Evolutionary conservation across 2,113 vertebrate genomes (phyloP).

Genomic region (Symphodus melops): DNA sequence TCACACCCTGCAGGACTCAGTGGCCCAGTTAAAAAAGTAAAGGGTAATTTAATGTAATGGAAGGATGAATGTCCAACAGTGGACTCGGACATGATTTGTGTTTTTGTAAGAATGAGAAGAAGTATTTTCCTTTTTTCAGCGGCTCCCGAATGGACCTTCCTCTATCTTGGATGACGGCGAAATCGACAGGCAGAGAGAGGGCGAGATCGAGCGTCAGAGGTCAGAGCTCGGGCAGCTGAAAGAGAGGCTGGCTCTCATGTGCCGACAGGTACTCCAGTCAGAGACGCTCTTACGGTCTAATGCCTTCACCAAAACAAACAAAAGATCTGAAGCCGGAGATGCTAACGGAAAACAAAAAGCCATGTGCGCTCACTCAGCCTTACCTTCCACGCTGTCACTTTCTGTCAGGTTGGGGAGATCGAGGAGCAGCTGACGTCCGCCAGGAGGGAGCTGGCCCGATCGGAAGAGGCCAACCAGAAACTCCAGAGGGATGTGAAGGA

Average conservation of each 20-base stretch:
- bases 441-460: conserved; percentile 89
- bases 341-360: background rate
- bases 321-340: background rate
- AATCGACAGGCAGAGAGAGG: conserved; percentile 84
- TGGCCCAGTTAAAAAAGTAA: too few species aligned
- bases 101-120: too few species aligned
- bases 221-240: conserved; percentile 90
- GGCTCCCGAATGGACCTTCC: conserved; percentile 88
- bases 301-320: background rate
- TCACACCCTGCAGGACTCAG: too few species aligned
- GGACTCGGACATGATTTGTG: too few species aligned
- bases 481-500: conserved; percentile 93
- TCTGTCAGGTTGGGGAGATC: conserved; percentile 88
- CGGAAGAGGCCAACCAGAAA: conserved; percentile 91
- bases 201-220: conserved; percentile 89
- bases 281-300: background rate
- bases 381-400: conserved; percentile 3
- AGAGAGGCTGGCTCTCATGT: conserved; percentile 90
- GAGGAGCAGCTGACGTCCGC: conserved; percentile 92
- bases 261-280: conserved; percentile 84
- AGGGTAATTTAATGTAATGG: too few species aligned
- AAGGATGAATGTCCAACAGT: background rate
- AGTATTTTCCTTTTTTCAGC: conserved; percentile 69
- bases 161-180: conserved; percentile 79
- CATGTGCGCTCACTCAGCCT: background rate